Conservation (phyloP, 2,888 invertebrate genomes). For the Folsomia candida region DNA sequence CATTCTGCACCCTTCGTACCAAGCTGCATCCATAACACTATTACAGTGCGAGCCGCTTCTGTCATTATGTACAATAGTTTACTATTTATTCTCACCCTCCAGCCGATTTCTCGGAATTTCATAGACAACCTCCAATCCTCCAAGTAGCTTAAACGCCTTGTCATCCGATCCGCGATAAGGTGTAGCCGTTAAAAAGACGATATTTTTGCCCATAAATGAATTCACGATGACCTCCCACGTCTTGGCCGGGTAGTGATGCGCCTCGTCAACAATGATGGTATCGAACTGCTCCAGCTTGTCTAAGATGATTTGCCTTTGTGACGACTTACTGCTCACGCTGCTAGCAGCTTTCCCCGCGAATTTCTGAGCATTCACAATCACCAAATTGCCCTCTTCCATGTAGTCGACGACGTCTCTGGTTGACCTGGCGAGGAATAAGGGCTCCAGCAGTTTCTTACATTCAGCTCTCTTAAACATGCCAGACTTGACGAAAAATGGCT, state of each 20-base stretch:
- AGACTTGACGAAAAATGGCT: not conserved
- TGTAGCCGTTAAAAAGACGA: slow-evolving; percentile 17
- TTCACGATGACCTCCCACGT: slow-evolving; percentile 12
- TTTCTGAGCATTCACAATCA: slow-evolving; percentile 17
- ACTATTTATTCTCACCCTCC: too few species aligned
- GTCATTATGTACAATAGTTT: too few species aligned
- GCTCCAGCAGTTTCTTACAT: not conserved
- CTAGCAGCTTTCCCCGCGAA: not conserved
- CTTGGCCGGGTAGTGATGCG: slow-evolving; percentile 17
- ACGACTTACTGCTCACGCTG: not conserved
- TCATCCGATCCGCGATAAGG: not conserved
- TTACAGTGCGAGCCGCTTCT: too few species aligned
- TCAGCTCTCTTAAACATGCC: not conserved
- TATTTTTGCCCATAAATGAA: not conserved
- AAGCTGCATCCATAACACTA: too few species aligned
- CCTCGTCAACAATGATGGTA: slow-evolving; percentile 15
- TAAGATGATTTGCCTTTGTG: not conserved
- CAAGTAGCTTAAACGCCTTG: not conserved
- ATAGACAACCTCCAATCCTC: not conserved
- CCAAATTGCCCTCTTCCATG: not conserved
- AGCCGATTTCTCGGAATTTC: not conserved
- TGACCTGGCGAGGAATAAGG: too few species aligned
- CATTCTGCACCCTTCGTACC: too few species aligned
- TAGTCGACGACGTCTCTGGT: not conserved
- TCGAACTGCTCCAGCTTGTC: slow-evolving; percentile 2